Conservation (phyloP, 2,888 invertebrate genomes). For the Melieria picta region DNA sequence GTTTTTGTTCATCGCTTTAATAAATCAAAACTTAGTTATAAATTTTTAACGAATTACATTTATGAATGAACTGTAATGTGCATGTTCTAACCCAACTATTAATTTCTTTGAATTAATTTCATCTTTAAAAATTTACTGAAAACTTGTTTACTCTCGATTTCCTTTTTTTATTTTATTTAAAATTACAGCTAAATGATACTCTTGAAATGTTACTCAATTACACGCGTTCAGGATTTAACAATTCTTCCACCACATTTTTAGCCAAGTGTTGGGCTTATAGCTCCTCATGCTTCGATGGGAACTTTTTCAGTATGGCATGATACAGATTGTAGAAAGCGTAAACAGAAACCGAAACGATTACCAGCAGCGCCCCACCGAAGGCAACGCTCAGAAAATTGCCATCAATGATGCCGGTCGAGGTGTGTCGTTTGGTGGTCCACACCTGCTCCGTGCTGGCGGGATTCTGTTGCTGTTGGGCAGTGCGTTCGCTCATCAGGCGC, state of each 20-base stretch:
- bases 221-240: too few species aligned
- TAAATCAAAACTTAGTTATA: too few species aligned
- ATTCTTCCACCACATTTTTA: too few species aligned
- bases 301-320: slow-evolving; percentile 83
- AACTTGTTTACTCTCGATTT: not conserved
- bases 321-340: slow-evolving; percentile 88
- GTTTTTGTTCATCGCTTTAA: too few species aligned
- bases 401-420: slow-evolving; percentile 76
- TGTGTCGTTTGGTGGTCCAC: slow-evolving; percentile 61
- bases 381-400: slow-evolving; percentile 82
- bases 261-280: slow-evolving; percentile 67
- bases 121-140: too few species aligned
- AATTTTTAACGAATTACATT: too few species aligned
- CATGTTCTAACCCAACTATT: too few species aligned
- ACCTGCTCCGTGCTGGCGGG: slow-evolving; percentile 63
- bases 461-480: slow-evolving; percentile 66
- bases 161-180: slow-evolving; percentile 1
- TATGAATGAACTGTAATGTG: too few species aligned
- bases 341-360: slow-evolving; percentile 82
- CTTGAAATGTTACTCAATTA: too few species aligned
- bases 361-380: slow-evolving; percentile 80
- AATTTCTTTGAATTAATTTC: too few species aligned
- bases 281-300: slow-evolving; percentile 83
- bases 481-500: slow-evolving; percentile 79
- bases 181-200: not conserved